Evolutionary conservation across 2,888 invertebrate genomes (phyloP).

Genomic region (Mylabris sibirica): DNA sequence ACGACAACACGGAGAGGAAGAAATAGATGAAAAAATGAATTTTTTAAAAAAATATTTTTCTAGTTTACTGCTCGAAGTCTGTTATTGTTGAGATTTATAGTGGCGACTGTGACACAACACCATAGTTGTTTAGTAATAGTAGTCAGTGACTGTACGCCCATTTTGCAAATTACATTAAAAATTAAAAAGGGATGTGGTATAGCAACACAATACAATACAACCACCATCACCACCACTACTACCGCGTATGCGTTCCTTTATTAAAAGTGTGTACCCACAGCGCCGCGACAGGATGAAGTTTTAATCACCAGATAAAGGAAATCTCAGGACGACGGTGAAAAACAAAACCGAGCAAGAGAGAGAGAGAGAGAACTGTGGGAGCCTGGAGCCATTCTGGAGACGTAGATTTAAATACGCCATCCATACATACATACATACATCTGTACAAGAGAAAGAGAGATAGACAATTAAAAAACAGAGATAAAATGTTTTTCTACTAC

Average conservation of each 20-base stretch:
- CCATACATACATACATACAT: not conserved
- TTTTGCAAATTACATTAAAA: constrained; percentile 59
- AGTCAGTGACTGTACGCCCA: constrained; percentile 42
- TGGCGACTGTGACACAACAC: constrained; percentile 38
- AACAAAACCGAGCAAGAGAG: constrained; percentile 50
- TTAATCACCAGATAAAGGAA: constrained; percentile 63
- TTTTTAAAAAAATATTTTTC: not conserved
- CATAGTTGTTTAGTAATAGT: constrained; percentile 14
- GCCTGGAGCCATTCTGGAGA: constrained; percentile 53
- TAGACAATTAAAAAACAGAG: not conserved
- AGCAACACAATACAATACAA: constrained; percentile 48
- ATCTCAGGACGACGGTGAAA: constrained; percentile 60
- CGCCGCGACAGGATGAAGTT: constrained; percentile 62
- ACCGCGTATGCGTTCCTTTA: constrained; percentile 56
- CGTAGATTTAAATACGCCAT: constrained; percentile 36
- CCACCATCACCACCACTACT: no score
- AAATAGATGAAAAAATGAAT: constrained; percentile 34
- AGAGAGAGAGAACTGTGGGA: constrained; percentile 44
- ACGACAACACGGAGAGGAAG: constrained; percentile 31
- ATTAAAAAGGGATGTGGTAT: constrained; percentile 53
- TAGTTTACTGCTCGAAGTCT: not conserved
- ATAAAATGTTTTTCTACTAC: not conserved
- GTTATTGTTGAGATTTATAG: constrained; percentile 40
- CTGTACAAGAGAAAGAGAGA: not conserved
- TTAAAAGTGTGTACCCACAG: constrained; percentile 59